Evolutionary conservation across 1,140 invertebrate genomes (phyloP).

Genomic region (Dendrolimus punctatus): DNA sequence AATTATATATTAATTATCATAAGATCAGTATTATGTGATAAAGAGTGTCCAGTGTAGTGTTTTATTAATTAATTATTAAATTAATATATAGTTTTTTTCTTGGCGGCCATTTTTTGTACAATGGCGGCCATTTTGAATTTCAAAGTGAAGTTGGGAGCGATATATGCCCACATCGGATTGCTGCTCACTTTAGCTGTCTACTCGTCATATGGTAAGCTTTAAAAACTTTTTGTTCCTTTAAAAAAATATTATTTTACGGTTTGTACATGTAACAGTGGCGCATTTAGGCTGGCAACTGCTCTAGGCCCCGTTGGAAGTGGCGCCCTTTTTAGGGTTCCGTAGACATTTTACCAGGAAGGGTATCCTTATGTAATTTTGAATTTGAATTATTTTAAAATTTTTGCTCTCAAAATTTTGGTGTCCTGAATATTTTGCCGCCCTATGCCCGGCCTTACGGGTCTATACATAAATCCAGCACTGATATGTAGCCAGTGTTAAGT

Average conservation of each 20-base stretch:
- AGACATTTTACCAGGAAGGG: too few species aligned
- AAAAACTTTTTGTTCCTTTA: conserved; percentile 1
- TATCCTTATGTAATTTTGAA: too few species aligned
- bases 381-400: too few species aligned
- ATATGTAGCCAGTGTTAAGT: too few species aligned
- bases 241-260: not conserved
- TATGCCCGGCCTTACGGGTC: too few species aligned
- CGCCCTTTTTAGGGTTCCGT: too few species aligned
- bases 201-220: conserved; percentile 52
- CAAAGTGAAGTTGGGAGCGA: conserved; percentile 19
- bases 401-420: too few species aligned
- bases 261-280: too few species aligned
- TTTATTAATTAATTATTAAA: conserved; percentile 3
- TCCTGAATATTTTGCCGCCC: too few species aligned
- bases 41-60: conserved; percentile 31
- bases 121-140: conserved; percentile 47
- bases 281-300: too few species aligned
- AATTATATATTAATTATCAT: conserved; percentile 16
- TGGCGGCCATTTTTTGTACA: conserved; percentile 28
- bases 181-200: conserved; percentile 49
- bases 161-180: conserved; percentile 28
- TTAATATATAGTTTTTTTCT: conserved; percentile 1
- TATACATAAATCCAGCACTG: too few species aligned
- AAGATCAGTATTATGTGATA: conserved; percentile 50
- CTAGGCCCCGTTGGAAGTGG: too few species aligned